Conservation (phyloP, 2,113 vertebrate genomes). For the Saccopteryx leptura region DNA sequence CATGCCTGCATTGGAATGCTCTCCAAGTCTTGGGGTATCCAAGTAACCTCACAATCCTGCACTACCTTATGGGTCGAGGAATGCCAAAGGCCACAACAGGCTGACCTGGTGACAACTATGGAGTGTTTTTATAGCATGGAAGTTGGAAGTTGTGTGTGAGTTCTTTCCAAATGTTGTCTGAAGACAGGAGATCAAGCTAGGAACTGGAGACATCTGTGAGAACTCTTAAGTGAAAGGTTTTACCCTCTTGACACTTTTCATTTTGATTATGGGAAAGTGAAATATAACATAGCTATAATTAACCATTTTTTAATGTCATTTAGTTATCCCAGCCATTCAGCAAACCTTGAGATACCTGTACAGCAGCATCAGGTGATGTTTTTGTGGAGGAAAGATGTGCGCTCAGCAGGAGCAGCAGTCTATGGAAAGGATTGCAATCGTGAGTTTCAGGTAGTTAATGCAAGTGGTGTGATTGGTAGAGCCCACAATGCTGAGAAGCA, state of each 20-base stretch:
- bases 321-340: background rate
- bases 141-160: background rate
- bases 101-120: background rate
- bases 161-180: background rate
- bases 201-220: background rate
- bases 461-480: background rate
- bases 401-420: too few relatives aligned
- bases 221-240: background rate
- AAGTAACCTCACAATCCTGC: conserved; percentile 14
- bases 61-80: background rate
- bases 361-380: background rate
- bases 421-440: background rate
- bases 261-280: background rate
- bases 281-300: background rate
- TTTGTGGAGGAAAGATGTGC: background rate
- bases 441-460: background rate
- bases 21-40: background rate
- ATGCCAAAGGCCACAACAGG: background rate
- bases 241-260: background rate
- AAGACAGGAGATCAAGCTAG: background rate
- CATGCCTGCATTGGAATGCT: background rate
- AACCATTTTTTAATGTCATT: background rate
- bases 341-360: background rate
- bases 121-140: background rate
- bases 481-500: background rate